A percentile compares a stretch with the other conserved stretches of the same genome.
Evolutionary conservation across 2,113 vertebrate genomes (phyloP).

Genomic region (Balaeniceps rex): DNA sequence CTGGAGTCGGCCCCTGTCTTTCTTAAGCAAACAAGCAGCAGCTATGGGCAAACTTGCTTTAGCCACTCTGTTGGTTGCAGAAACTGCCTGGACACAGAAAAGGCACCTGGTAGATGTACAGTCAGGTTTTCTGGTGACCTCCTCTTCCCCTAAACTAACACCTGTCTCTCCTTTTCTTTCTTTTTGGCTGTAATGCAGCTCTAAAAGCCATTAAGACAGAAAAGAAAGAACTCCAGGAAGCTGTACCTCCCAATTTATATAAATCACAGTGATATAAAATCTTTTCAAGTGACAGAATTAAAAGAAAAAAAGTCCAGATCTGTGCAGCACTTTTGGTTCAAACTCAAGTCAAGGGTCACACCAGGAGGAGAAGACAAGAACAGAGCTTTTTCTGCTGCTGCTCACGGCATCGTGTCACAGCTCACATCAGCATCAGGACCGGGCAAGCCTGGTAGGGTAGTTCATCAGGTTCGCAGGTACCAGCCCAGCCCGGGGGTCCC

Average conservation of each 20-base stretch:
- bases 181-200: not conserved
- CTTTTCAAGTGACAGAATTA: not conserved
- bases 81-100: not conserved
- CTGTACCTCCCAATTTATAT: not conserved
- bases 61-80: not conserved
- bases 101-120: not conserved
- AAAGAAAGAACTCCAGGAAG: not conserved
- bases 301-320: no score
- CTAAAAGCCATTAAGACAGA: not conserved
- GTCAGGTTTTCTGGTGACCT: not conserved
- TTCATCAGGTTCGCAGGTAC: not conserved
- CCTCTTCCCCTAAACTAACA: not conserved
- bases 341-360: not conserved
- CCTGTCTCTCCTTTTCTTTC: not conserved
- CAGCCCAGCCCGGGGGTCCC: not conserved
- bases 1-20: not conserved
- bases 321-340: not conserved
- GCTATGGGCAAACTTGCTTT: not conserved
- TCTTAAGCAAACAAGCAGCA: not conserved
- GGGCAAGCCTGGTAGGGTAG: not conserved
- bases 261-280: not conserved
- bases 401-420: accelerated
- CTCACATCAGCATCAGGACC: not conserved
- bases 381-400: accelerated
- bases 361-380: not conserved